Conservation (phyloP, 2,113 vertebrate genomes). For the Geothlypis trichas region DNA sequence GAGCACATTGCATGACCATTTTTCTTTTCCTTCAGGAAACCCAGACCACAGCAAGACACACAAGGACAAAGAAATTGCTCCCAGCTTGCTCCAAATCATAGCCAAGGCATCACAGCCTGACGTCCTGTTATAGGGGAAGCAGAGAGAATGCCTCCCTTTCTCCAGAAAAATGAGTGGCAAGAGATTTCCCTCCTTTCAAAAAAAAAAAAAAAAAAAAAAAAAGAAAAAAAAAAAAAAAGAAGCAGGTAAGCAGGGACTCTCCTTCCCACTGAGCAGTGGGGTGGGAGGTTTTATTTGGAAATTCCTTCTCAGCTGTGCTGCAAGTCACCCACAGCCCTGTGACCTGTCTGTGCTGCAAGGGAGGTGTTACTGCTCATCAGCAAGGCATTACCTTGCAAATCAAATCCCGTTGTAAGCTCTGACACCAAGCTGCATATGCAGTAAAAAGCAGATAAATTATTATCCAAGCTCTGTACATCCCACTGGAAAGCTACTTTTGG, state of each 20-base stretch:
- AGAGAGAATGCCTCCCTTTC: neutral
- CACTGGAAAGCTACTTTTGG: neutral
- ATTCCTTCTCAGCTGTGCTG: neutral
- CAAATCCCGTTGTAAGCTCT: neutral
- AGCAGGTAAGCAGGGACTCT: neutral
- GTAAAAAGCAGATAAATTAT: neutral
- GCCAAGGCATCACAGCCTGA: neutral
- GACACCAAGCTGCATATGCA: neutral
- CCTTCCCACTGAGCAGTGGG: neutral
- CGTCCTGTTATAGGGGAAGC: neutral
- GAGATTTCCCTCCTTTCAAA: neutral
- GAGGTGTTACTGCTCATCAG: neutral
- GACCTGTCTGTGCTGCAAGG: neutral
- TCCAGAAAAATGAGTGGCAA: neutral
- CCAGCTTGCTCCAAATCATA: neutral
- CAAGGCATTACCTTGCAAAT: neutral
- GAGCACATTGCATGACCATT: neutral
- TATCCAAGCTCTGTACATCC: neutral
- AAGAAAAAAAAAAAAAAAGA: neutral
- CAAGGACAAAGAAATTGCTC: neutral
- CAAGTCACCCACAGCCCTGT: neutral
- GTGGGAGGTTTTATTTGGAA: neutral
- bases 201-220: neutral
- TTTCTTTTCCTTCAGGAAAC: neutral
- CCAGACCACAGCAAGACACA: neutral